Evolutionary conservation across 2,797 vertebrate species (phyloP), one percentile per base, ranked within the genome.

Genomic region (Hippocampus kuda): DNA sequence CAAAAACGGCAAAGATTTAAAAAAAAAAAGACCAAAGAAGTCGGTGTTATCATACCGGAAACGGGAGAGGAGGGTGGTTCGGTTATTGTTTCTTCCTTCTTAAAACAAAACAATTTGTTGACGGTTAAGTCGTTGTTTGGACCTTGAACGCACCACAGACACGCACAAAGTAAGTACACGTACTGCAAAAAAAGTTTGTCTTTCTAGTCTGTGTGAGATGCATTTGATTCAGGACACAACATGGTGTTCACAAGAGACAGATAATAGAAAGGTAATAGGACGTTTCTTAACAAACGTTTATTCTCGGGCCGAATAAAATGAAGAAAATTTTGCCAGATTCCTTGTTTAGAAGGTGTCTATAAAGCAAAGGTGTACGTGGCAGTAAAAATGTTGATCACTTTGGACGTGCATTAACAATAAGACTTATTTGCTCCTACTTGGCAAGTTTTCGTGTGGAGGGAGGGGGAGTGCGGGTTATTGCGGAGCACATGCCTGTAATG

Each of bases 181-280:
- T 64, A 34, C 59, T 30, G 57, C 26, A 60, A 34, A 42, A 62
- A 64, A 42, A 64, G n/a, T 42, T 42, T 42, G 61, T 42, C 61
- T 64, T 64, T 34, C 16, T 34, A 34, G 2, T 42, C 38, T 42
- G 11, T 24, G 22, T 42, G 41, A 42, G 8, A 61, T 34, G 15
- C 59, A 61, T 20, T 61, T 34, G 16, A 61, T 34, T 61, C 26
- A 51, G 27, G 27, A 61, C 34, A 38, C 59, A 13, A 16, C 56
- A 20, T 38, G 15, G 27, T 59, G 16, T 20, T 20, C 59, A 34
- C 27, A 18, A 20, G 27, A 61, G 22, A n/a, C 10, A 24, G 61
- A 64, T 64, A 64, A 64, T 64, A 64, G 61, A 64, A 44, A 42
- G 22, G 61, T 64, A 64, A 64, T 64, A 64, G 34, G 61, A 64